Base-by-base conservation (phyloP, 1,140 invertebrate genomes). In the Schlechtendalia chinensis region DNA sequence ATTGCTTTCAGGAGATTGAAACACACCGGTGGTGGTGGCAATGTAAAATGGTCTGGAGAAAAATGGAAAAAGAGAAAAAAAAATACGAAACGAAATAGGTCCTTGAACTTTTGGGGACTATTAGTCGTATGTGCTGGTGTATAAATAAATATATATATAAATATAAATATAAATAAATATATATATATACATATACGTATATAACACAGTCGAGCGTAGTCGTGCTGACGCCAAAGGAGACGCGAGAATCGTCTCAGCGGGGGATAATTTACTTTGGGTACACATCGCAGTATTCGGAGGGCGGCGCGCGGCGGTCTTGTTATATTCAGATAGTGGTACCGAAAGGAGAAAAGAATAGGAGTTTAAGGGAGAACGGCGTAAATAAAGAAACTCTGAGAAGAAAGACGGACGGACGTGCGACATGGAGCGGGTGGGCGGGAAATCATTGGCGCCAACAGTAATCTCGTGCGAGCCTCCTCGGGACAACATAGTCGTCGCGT, bases 401-500 rank as follows among this genome's bases (percentile, higher is more conserved):
- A 50, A 14, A n/a, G 29, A 47, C 45, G 45, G 45, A 24, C 22
- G 67, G n/a, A 69, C 8, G 39, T 16, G 22, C 14, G 5, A 19
- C 8, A 63, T 2, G 1, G 63, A 39, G 11, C 12, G 27, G 12
- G 65, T 1, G 39, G 22, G 47, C 47, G 69, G 69, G 54, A 29
- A 54, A 58, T 79, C 75, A 50, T 79, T 54, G 75, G 75, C 75
- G 75, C 75, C 75, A 79, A 63, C 75, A 79, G 45, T 79, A 79
- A 79, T 79, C 75, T 79, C 22, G 75, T 61, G 58, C 58, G 56
- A 77, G 74, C 56, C 74, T 77, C n/a, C 16, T 27, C 6, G 32
- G 32, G 22, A 39, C 32, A 16, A 27, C 1, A 61, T 10, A 63
- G 17, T 39, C 24, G 63, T 29, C 3, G 17, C 56, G 53, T 29